Percentiles rank a stretch among this genome's conserved stretches.
These are phyloP conservation scores for Euleptes europaea DNA, from an alignment of 2,113 vertebrate genomes.

Conservation along the genomic window DNA sequence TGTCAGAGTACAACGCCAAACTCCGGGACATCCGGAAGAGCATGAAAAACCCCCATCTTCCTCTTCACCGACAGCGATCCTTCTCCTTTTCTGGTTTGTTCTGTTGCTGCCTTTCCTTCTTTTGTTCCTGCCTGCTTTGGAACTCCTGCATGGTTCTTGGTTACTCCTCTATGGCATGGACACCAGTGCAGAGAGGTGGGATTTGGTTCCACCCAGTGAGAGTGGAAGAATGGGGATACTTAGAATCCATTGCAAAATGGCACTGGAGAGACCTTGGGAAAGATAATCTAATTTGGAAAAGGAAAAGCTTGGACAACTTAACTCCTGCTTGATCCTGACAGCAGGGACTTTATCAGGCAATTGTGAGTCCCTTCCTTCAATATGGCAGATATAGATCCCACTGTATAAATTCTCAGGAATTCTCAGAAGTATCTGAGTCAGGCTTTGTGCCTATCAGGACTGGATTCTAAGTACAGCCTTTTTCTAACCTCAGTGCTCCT, in stretches of 20 bases:
- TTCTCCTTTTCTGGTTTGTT: slow-evolving; percentile 90
- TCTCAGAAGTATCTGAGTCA: not conserved
- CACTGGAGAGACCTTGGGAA: not conserved
- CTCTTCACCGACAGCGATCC: slow-evolving; percentile 83
- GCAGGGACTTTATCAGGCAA: not conserved
- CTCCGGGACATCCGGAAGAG: slow-evolving; percentile 81
- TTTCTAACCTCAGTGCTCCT: not conserved
- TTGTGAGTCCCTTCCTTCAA: not conserved
- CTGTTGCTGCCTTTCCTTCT: slow-evolving; percentile 36
- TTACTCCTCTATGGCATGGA: not conserved
- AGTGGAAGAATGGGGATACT: not conserved
- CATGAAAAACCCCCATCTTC: slow-evolving; percentile 65
- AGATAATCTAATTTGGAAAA: not conserved
- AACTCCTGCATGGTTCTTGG: slow-evolving; percentile 50
- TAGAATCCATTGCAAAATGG: not conserved
- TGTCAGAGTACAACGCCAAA: slow-evolving; percentile 91
- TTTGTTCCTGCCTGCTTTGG: not conserved
- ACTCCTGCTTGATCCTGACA: not conserved
- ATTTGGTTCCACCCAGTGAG: not conserved
- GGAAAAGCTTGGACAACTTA: not conserved
- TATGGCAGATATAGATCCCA: not conserved
- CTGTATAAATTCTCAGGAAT: not conserved
- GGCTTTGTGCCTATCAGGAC: not conserved
- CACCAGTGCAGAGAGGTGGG: not conserved
- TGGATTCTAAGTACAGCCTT: slow-evolving; percentile 20